Evolutionary conservation across 1,140 invertebrate genomes (phyloP), one percentile per base, ranked within the genome.

Genomic region (Drosophila guanche): DNA sequence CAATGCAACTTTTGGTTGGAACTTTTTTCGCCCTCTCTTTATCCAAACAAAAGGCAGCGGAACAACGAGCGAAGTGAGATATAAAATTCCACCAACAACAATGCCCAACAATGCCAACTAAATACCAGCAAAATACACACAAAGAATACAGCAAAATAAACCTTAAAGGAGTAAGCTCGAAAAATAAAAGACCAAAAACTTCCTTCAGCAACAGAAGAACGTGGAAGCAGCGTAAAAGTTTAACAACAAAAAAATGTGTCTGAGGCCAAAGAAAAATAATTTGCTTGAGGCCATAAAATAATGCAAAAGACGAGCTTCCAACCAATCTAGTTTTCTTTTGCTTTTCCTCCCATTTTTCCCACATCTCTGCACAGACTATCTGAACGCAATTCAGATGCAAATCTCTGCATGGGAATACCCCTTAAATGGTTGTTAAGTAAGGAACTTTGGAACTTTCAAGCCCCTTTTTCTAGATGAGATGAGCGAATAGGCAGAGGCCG

Each of bases 241-340:
- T 75, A 79, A 53, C 65, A 61, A 27, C 5, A 27, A 27, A 27
- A 27, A 27, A 27, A 29, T 29, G 3, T 3, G 58, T 84, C 68
- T 67, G 55, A 33, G 2, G 29, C 37, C 56, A 74, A 79, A 74
- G 61, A 59, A 79, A 84, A 85, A 84, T 84, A 85, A 79, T 84
- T 84, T 65, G 80, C 80, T 80, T 76, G 50, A 65, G 81, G 79
- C 76, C 72, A 85, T 85, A 85, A 84, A 84, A 85, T 76, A 83
- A 85, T 81, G 79, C 79, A 29, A 84, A 73, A 83, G 61, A 79
- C 60, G 53, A 29, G 66, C 4, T 14, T 12, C 12, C 37, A 20
- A 2, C 4, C 37, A 50, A 27, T 57, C 62, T 45, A 50, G 47
- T 27, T 70, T 33, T 59, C 16, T 5, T 23, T 45, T 37, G 16